Evolutionary conservation across 2,888 invertebrate genomes (phyloP), one percentile per base, ranked within the genome.

Genomic region (Drosophila setosimentum): DNA sequence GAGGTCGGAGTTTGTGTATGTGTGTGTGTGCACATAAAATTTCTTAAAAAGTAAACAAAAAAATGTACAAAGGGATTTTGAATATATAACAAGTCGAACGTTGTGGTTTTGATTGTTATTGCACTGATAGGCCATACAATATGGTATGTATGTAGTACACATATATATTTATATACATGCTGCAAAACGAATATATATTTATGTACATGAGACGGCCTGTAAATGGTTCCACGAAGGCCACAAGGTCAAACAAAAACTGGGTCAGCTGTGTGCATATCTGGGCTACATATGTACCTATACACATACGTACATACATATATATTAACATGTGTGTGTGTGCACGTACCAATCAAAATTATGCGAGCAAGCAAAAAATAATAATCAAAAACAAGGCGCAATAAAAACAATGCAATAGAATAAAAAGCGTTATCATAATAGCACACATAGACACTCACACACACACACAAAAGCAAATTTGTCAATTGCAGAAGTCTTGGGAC

Each of bases 211-310:
- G 67, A 62, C 54, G 48, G 58, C 37, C 58, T 33, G 21, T 68
- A 67, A 55, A 67, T 83, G 62, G 49, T 51, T 62, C 60, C 73
- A 68, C 65, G 77, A 81, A 76, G 73, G 87, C 89, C 83, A 80
- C 83, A 87, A 87, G 90, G 87, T 90, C 90, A 89, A 50, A 60
- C 35, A 57, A 87, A 87, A 87, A 87, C 78, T 87, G 87, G 87
- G 87, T 87, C 87, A 87, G 69, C 68, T 77, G 81, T 78, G 58
- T 82, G 80, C 65, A 72, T 81, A 73, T 78, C 63, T 78, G 60
- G 63, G 64, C 70, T 73, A 65, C 65, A 73, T 50, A 49, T 66
- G 35, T 32, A 21, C 27, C 2, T 63, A 30, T 48, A 8, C 7
- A 42, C 18, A 42, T 7, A 24, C 29, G 35, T 27, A 48, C 2